phyloP scores from a whole-genome alignment of 2,113 vertebrate genomes.

The Thalassarche chlororhynchos region DNA sequence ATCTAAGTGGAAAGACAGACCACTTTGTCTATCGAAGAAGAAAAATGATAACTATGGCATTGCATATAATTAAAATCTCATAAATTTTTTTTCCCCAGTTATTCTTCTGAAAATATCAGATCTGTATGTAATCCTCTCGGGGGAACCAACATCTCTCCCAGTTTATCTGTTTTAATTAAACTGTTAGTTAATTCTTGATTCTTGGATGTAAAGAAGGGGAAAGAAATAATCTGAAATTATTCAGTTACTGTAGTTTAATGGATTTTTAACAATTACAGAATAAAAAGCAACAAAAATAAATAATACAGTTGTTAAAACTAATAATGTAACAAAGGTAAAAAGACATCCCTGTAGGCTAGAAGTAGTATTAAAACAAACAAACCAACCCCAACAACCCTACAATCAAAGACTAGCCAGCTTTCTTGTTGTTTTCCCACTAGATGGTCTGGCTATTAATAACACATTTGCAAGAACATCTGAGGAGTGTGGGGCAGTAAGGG shows the following conservation, averaged over 20 bases:
- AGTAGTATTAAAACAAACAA: neutral
- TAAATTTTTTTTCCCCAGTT: neutral
- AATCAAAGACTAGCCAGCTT: neutral
- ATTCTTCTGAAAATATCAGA: conserved; percentile 35
- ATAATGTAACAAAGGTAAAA: conserved; percentile 39
- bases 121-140: neutral
- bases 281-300: neutral
- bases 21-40: neutral
- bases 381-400: neutral
- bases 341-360: neutral
- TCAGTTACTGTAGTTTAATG: conserved; percentile 3
- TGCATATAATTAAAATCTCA: neutral
- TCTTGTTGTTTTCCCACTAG: neutral
- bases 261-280: conserved; percentile 5
- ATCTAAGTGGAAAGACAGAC: neutral
- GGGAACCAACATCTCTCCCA: neutral
- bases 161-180: conserved; percentile 63
- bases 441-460: neutral
- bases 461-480: neutral
- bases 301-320: conserved; percentile 25
- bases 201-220: neutral
- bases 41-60: neutral
- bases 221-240: neutral
- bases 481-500: neutral
- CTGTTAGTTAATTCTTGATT: conserved; percentile 39